Conservation (phyloP, 2,888 invertebrate species). For the Entomobrya proxima region DNA sequence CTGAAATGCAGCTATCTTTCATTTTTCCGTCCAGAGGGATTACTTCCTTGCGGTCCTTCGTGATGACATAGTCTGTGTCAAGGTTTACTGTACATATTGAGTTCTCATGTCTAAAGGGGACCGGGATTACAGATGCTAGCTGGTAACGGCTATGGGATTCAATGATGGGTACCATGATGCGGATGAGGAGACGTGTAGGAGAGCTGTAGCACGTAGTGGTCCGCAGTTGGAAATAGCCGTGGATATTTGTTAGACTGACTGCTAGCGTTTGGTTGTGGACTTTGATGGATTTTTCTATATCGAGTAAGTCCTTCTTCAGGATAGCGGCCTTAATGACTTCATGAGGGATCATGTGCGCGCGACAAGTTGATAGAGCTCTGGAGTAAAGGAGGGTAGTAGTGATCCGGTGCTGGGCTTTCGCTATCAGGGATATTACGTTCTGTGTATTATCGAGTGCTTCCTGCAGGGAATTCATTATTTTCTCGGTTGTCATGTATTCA, state of each 20-base stretch:
- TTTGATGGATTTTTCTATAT: not conserved
- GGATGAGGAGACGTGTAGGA: not conserved
- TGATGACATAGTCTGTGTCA: not conserved
- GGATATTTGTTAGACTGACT: not conserved
- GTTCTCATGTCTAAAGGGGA: not conserved
- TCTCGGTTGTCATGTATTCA: not conserved
- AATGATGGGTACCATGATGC: not conserved
- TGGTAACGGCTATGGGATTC: not conserved
- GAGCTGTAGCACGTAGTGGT: constrained; percentile 1
- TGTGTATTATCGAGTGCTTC: not conserved
- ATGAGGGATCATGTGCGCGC: not conserved
- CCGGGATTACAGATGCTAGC: not conserved
- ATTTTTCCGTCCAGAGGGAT: not conserved
- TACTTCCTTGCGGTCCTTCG: not conserved
- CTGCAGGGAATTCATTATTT: not conserved
- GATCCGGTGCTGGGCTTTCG: not conserved
- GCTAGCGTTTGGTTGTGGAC: not conserved
- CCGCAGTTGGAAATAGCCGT: not conserved
- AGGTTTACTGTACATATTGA: constrained; percentile 2
- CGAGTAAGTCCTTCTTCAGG: not conserved
- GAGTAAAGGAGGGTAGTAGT: not conserved
- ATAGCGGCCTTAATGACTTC: not conserved
- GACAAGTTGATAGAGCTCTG: not conserved
- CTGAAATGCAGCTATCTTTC: not conserved
- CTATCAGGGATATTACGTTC: not conserved